phyloP scores from a whole-genome alignment of 1,140 invertebrate species.

The Nasonia giraulti region DNA sequence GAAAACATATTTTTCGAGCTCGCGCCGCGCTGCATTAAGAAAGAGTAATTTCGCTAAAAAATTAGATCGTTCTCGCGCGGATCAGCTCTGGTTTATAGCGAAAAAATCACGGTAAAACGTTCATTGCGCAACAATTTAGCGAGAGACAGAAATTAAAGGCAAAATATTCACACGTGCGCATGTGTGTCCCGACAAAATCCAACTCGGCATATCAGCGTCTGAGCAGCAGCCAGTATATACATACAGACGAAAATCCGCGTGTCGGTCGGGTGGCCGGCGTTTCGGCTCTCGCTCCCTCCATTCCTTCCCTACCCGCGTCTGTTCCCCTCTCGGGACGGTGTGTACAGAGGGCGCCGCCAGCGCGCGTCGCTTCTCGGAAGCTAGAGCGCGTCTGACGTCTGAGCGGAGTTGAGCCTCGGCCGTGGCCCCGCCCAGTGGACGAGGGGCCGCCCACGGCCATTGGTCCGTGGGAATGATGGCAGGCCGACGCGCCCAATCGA shows the following conservation, averaged over 20 bases:
- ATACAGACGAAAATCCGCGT: constrained; percentile 14
- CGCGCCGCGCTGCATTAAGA: too few relatives aligned
- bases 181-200: background rate
- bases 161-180: background rate
- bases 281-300: constrained; percentile 39
- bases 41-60: too few relatives aligned
- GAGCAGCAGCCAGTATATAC: background rate
- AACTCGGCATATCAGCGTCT: background rate
- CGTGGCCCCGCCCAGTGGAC: constrained; percentile 54
- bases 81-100: background rate
- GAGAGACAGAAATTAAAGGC: background rate
- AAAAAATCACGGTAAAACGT: background rate
- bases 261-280: constrained; percentile 51
- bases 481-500: constrained; percentile 71
- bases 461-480: constrained; percentile 71
- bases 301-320: background rate
- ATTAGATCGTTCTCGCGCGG: too few relatives aligned
- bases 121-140: background rate
- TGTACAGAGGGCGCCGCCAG: constrained; percentile 59
- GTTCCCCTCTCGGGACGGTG: background rate
- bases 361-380: constrained; percentile 52
- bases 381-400: constrained; percentile 15
- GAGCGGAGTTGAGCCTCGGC: background rate
- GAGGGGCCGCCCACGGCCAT: constrained; percentile 54
- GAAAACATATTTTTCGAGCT: background rate